A percentile compares a stretch with the other conserved stretches of the same genome.
Evolutionary conservation across 2,888 invertebrate genomes (phyloP).

Genomic region (Kryphioiulus occultus): DNA sequence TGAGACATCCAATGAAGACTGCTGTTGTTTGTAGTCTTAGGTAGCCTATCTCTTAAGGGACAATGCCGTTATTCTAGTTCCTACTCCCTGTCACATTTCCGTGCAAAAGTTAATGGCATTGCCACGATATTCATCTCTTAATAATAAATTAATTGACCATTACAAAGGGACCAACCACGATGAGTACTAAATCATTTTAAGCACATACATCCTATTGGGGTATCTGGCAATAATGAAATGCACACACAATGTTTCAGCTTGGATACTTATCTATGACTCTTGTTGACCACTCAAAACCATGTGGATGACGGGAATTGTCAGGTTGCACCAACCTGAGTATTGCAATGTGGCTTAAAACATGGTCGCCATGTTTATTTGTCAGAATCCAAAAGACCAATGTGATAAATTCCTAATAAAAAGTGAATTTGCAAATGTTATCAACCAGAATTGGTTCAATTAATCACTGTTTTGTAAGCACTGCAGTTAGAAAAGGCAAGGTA

Average conservation of each 20-base stretch:
- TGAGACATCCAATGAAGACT: not conserved
- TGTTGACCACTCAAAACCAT: too few relatives aligned
- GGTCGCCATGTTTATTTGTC: too few relatives aligned
- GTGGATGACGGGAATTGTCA: too few relatives aligned
- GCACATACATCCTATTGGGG: not conserved
- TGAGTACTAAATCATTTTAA: not conserved
- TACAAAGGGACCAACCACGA: not conserved
- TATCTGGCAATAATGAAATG: not conserved
- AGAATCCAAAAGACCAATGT: too few relatives aligned
- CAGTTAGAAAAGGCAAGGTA: too few relatives aligned
- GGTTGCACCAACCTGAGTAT: too few relatives aligned
- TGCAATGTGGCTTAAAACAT: too few relatives aligned
- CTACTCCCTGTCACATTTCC: slow-evolving; percentile 30
- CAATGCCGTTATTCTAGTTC: not conserved
- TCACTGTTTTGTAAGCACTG: too few relatives aligned
- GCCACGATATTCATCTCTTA: not conserved
- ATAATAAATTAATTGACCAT: not conserved
- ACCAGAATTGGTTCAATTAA: too few relatives aligned
- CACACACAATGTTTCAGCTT: not conserved
- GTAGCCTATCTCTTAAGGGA: not conserved
- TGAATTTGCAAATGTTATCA: too few relatives aligned
- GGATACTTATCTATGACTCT: too few relatives aligned
- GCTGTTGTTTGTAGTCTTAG: not conserved
- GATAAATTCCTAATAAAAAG: too few relatives aligned
- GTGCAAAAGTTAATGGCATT: slow-evolving; percentile 23